These are phyloP conservation scores for Philonicus albiceps DNA, from an alignment of 2,888 invertebrate genomes.

Conservation along the genomic window DNA sequence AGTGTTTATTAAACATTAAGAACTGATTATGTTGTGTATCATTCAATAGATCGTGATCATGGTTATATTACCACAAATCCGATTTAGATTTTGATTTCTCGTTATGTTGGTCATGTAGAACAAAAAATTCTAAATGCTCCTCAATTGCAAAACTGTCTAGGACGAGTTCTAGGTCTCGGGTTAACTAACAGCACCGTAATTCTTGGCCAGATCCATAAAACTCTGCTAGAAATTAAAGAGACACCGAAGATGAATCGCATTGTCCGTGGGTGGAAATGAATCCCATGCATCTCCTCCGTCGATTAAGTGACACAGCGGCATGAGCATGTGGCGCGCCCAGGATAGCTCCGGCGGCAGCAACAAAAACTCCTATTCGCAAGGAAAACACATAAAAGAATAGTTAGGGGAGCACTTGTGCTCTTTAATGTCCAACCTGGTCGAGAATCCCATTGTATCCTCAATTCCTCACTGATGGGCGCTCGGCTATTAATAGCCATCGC, in stretches of 20 bases:
- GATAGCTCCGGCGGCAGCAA: background rate
- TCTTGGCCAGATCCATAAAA: constrained; percentile 7
- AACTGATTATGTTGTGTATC: too few relatives aligned
- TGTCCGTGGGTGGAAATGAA: constrained; percentile 22
- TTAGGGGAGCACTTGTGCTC: constrained; percentile 27
- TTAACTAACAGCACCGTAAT: background rate
- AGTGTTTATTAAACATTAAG: too few relatives aligned
- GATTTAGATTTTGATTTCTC: too few relatives aligned
- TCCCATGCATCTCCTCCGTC: constrained; percentile 25
- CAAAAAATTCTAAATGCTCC: background rate
- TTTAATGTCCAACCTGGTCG: constrained; percentile 33
- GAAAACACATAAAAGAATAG: constrained; percentile 34
- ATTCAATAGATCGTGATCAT: too few relatives aligned
- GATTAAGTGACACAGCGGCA: constrained; percentile 16
- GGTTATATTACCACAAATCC: too few relatives aligned
- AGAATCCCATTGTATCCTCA: background rate
- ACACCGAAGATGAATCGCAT: constrained; percentile 18
- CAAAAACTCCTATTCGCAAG: constrained; percentile 15
- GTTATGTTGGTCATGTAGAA: background rate
- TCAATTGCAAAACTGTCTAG: background rate
- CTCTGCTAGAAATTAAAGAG: constrained; percentile 23
- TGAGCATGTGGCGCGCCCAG: background rate
- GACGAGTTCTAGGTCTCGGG: background rate
- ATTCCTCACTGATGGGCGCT: constrained; percentile 11
- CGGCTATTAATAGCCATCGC: constrained; percentile 31